Conservation (phyloP, 2,888 invertebrate genomes). For the Cheilosia vulpina region DNA sequence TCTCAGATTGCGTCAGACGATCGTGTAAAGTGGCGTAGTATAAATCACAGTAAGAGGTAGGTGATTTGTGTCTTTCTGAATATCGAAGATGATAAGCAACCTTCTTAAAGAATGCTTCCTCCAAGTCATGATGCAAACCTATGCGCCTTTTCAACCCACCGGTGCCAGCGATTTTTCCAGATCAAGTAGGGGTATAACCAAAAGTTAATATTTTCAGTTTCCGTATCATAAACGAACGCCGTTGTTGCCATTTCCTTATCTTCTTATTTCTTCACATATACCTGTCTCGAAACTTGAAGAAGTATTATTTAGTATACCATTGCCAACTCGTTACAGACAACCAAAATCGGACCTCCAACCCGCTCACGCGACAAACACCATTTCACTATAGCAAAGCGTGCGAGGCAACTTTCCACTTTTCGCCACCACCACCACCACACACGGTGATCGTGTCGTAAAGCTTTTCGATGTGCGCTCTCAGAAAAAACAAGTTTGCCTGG, state of each 20-base stretch:
- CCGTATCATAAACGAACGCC: not conserved
- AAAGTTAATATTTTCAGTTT: slow-evolving; percentile 48
- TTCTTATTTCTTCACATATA: slow-evolving; percentile 22
- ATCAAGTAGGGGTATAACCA: too few species aligned
- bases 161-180: too few species aligned
- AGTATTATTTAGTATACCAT: not conserved
- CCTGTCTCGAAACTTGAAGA: not conserved
- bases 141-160: too few species aligned
- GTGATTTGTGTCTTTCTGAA: too few species aligned
- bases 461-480: slow-evolving; percentile 58
- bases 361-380: slow-evolving; percentile 56
- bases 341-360: slow-evolving; percentile 53
- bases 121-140: too few species aligned
- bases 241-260: slow-evolving; percentile 46
- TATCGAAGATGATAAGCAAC: too few species aligned
- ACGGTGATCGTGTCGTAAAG: slow-evolving; percentile 31
- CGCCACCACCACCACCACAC: slow-evolving; percentile 44
- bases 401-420: slow-evolving; percentile 74
- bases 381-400: slow-evolving; percentile 55
- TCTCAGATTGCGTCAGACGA: too few species aligned
- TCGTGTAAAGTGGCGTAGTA: too few species aligned
- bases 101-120: too few species aligned
- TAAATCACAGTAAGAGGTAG: too few species aligned
- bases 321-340: not conserved
- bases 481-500: slow-evolving; percentile 65